Conservation (phyloP, 2,888 invertebrate genomes). For the Ashinkailepas kermadecensis region DNA sequence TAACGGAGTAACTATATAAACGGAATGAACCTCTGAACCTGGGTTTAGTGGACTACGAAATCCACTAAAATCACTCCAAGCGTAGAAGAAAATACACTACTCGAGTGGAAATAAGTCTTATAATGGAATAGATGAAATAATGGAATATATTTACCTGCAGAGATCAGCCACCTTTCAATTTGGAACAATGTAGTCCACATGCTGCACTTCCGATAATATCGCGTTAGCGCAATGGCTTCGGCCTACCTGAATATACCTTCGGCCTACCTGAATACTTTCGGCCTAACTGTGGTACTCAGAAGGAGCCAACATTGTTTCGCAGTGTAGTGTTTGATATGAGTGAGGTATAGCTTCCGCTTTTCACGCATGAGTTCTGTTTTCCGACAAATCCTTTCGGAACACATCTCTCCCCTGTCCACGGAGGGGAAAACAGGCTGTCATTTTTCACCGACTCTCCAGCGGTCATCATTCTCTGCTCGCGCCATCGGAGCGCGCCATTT, state of each 20-base stretch:
- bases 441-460: background rate
- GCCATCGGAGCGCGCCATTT: background rate
- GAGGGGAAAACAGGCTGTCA: background rate
- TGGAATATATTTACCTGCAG: too few species aligned
- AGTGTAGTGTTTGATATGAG: background rate
- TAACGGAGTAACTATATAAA: background rate
- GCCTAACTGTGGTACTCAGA: background rate
- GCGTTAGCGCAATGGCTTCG: too few species aligned
- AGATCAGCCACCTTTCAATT: too few species aligned
- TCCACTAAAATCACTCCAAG: background rate
- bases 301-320: background rate
- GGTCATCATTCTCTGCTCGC: background rate
- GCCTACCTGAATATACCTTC: too few species aligned
- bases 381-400: background rate
- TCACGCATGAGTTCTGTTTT: background rate
- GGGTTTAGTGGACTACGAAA: background rate
- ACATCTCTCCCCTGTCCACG: background rate
- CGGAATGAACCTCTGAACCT: background rate
- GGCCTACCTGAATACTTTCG: too few species aligned
- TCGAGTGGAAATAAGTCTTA: background rate
- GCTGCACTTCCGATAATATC: too few species aligned
- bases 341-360: background rate
- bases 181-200: too few species aligned
- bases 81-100: background rate
- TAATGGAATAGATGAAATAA: background rate